phyloP scores from a whole-genome alignment of 2,888 invertebrate species.

The Lochmaea crataegi region DNA sequence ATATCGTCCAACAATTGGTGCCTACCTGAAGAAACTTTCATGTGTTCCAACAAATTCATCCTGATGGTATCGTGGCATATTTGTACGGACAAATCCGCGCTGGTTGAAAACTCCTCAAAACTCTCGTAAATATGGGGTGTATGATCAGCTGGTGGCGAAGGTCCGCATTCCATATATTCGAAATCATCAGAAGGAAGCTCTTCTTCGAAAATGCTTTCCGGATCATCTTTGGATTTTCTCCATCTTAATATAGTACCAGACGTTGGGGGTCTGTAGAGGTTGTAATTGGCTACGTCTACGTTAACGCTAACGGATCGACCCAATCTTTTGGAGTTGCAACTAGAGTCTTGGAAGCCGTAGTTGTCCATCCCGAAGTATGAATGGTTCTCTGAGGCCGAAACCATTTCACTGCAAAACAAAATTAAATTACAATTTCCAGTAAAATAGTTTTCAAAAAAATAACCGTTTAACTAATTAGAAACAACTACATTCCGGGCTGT shows the following conservation, averaged over 20 bases:
- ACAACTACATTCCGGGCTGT: no score
- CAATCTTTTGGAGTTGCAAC: slow-evolving; percentile 56
- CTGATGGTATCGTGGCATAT: slow-evolving; percentile 80
- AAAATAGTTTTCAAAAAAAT: no score
- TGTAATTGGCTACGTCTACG: slow-evolving; percentile 61
- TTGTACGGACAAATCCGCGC: slow-evolving; percentile 74
- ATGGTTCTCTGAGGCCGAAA: slow-evolving; percentile 57
- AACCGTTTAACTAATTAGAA: no score
- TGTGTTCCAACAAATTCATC: slow-evolving; percentile 79
- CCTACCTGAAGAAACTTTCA: slow-evolving; percentile 75
- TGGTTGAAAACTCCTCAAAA: slow-evolving; percentile 75
- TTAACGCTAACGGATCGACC: slow-evolving; percentile 65
- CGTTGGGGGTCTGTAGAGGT: slow-evolving; percentile 59
- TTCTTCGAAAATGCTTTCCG: slow-evolving; percentile 71
- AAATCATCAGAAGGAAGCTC: slow-evolving; percentile 77
- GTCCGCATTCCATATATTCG: slow-evolving; percentile 83
- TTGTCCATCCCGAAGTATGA: slow-evolving; percentile 61
- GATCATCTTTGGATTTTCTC: slow-evolving; percentile 57
- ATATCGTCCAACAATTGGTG: slow-evolving; percentile 79
- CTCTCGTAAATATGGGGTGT: slow-evolving; percentile 85
- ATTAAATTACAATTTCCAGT: background rate
- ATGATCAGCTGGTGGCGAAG: slow-evolving; percentile 83
- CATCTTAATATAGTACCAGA: slow-evolving; percentile 54
- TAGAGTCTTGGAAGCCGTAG: slow-evolving; percentile 61
- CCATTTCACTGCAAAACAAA: slow-evolving; percentile 57